Conservation (phyloP, 1,140 invertebrate species). For the Drosophila obscura region DNA sequence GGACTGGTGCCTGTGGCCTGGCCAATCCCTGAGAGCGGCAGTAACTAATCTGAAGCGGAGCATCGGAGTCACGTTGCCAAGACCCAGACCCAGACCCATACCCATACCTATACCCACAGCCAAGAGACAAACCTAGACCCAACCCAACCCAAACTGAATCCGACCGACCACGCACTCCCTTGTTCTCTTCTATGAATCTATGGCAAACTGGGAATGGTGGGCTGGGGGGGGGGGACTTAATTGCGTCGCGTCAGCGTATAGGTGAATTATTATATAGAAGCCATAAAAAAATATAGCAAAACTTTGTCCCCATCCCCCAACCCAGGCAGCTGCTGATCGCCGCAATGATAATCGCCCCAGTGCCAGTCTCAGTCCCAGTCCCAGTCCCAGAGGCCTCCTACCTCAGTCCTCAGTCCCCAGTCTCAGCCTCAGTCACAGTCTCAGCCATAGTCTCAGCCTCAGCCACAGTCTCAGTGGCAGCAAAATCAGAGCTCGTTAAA, state of each 20-base stretch:
- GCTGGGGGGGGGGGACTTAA: slow-evolving; percentile 47
- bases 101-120: no score
- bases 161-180: slow-evolving; percentile 31
- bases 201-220: slow-evolving; percentile 43
- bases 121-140: no score
- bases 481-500: slow-evolving; percentile 82
- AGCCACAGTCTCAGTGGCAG: slow-evolving; percentile 21
- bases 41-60: slow-evolving; percentile 58
- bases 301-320: slow-evolving; percentile 22
- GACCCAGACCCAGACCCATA: not conserved
- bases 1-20: slow-evolving; percentile 9
- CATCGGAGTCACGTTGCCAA: slow-evolving; percentile 70
- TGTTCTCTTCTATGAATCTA: slow-evolving; percentile 50
- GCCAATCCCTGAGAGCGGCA: slow-evolving; percentile 36
- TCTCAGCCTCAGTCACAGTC: not conserved
- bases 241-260: slow-evolving; percentile 71
- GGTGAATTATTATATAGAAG: slow-evolving; percentile 82
- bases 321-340: slow-evolving; percentile 58
- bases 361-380: not conserved
- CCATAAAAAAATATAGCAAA: slow-evolving; percentile 53
- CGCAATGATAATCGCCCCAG: slow-evolving; percentile 53
- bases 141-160: no score
- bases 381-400: no score
- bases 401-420: not conserved
- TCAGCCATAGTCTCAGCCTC: slow-evolving; percentile 5